Base-by-base conservation (phyloP, 2,113 vertebrate species). In the Rynchops niger region DNA sequence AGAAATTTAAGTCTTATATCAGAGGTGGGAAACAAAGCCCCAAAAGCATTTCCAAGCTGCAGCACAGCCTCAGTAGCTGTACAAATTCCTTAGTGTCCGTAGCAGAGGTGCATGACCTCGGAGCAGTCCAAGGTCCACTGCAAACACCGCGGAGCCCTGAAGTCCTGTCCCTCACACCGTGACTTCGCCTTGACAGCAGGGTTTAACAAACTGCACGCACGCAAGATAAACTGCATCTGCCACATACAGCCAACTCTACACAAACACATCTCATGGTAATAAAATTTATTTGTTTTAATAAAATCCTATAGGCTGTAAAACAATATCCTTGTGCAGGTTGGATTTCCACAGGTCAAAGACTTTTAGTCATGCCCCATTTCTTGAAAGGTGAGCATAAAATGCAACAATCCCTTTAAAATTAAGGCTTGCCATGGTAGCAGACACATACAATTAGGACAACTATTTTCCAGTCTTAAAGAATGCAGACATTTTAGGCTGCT, bases 201-300 rank as follows among this genome's bases (percentile, higher is more conserved):
- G 63, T 47, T 88, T 62, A 78, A 70, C 69, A 88, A 71, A 90
- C 82, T 59, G 84, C 53, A 76, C 43, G 69, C 76, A 77, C 1
- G 2, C 17, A 95, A 95, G 88, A 93, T 61, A 94, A 96, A 96
- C 86, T 76, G 83, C 94, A 86, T 91, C 93, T 92, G 90, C 73
- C 90, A 84, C 84, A 81, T 61, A 43, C 32, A 70, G 92, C 47
- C 93, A 92, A 86, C 77, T 94, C 91, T 21, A 96, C 96, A 95
- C 84, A 93, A 96, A 92, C 89, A 86, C 30, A 82, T 40, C 88
- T 77, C 2, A 1, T 79, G 71, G 90, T 30, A 94, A 94, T 95
- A 97, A 96, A 96, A 95, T 81, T 53, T 86, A 92, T 96, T 96
- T 95, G 93, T 88, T 95, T 96, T 88, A 82, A 93, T 92, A 96